Conservation (phyloP, 2,113 vertebrate species). For the Ceyx margarethae region DNA sequence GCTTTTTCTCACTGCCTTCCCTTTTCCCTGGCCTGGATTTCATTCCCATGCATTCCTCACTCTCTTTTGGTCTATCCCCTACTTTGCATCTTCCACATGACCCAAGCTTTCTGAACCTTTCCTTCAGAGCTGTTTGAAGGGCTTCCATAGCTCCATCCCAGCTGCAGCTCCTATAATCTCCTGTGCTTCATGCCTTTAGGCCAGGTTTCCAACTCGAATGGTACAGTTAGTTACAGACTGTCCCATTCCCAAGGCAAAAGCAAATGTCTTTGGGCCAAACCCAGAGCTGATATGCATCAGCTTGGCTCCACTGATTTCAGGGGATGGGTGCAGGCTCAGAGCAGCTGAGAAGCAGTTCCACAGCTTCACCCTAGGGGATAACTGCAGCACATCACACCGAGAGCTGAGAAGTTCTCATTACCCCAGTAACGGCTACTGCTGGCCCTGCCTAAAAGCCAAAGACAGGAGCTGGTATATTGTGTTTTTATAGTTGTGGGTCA, state of each 20-base stretch:
- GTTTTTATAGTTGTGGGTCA: slow-evolving; percentile 35
- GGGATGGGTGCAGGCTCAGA: not conserved
- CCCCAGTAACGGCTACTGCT: not conserved
- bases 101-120: not conserved
- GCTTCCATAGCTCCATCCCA: not conserved
- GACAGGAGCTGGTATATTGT: slow-evolving; percentile 22
- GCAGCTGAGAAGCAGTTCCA: not conserved
- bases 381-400: not conserved
- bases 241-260: slow-evolving; percentile 18
- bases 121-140: not conserved
- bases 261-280: slow-evolving; percentile 14
- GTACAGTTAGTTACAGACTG: not conserved
- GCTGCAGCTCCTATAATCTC: not conserved
- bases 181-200: not conserved
- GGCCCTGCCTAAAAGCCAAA: slow-evolving; percentile 15
- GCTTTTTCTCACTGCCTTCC: not conserved
- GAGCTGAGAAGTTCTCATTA: not conserved
- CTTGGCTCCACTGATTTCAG: not conserved
- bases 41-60: not conserved
- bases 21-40: not conserved
- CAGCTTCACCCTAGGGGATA: not conserved
- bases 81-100: not conserved
- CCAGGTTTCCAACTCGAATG: not conserved
- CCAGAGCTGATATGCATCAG: not conserved
- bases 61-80: not conserved